Percentiles rank a stretch among this genome's conserved stretches.
Evolutionary conservation across 2,888 invertebrate genomes (phyloP).

Genomic region (Salticus scenicus): DNA sequence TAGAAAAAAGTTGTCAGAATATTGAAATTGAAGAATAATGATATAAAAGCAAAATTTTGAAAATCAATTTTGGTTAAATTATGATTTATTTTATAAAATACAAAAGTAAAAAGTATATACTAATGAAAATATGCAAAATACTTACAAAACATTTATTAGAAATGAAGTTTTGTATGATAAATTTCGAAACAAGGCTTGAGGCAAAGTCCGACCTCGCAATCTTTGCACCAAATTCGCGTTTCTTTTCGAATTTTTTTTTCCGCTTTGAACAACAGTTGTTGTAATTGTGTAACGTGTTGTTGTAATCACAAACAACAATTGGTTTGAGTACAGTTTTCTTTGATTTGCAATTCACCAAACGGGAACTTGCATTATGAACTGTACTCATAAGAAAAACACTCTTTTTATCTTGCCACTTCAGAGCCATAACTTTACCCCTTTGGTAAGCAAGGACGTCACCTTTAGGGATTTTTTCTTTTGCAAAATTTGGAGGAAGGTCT

Average conservation of each 20-base stretch:
- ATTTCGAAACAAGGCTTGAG: conserved; percentile 13
- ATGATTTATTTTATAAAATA: not conserved
- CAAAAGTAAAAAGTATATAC: not conserved
- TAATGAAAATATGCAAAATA: conserved; percentile 21
- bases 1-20: too few relatives aligned
- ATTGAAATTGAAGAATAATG: too few relatives aligned
- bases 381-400: not conserved
- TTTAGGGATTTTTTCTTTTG: conserved; percentile 43
- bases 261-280: conserved; percentile 8
- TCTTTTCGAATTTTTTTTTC: conserved; percentile 28
- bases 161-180: conserved; percentile 26
- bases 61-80: too few relatives aligned
- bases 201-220: conserved; percentile 5
- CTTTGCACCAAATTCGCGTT: conserved; percentile 6
- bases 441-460: conserved; percentile 54
- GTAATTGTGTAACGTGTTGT: not conserved
- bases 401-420: conserved; percentile 12
- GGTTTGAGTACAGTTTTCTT: conserved; percentile 2
- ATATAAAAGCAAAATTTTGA: too few relatives aligned
- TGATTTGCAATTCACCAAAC: not conserved
- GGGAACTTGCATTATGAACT: conserved; percentile 34
- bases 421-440: conserved; percentile 45
- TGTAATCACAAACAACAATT: conserved; percentile 11
- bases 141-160: conserved; percentile 39
- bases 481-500: conserved; percentile 7